Conservation (phyloP, 2,888 invertebrate species). For the Scaptomyza parva region DNA sequence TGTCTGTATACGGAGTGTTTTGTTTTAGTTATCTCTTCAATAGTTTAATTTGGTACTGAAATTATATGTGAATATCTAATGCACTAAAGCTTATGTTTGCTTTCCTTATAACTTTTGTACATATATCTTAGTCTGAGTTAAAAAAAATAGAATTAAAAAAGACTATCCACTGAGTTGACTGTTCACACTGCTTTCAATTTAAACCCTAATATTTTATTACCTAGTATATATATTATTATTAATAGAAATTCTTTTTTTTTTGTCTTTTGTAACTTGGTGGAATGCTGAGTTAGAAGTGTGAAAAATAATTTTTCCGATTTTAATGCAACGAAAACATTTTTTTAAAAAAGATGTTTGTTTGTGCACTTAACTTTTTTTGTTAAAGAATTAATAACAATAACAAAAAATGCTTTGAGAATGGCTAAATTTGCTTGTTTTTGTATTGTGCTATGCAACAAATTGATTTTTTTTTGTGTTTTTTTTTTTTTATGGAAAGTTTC, state of each 20-base stretch:
- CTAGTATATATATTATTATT: not conserved
- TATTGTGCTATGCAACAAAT: conserved; percentile 78
- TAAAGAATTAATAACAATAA: conserved; percentile 79
- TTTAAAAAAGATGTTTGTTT: conserved; percentile 52
- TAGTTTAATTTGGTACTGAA: conserved; percentile 59
- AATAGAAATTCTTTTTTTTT: conserved; percentile 6
- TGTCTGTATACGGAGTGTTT: conserved; percentile 16
- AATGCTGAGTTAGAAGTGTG: conserved; percentile 65
- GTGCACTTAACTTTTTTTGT: conserved; percentile 50
- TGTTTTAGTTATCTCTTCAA: conserved; percentile 29
- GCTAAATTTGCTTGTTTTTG: conserved; percentile 57
- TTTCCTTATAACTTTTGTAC: conserved; percentile 42
- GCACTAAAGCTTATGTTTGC: conserved; percentile 16
- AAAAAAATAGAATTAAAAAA: conserved; percentile 55
- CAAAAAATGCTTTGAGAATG: conserved; percentile 67
- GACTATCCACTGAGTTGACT: conserved; percentile 78
- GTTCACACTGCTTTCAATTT: conserved; percentile 38
- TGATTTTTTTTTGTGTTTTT: conserved; percentile 44
- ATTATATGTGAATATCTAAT: conserved; percentile 46
- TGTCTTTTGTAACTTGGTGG: conserved; percentile 51
- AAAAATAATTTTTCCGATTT: conserved; percentile 79
- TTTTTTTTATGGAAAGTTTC: conserved; percentile 45
- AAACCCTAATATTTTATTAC: conserved; percentile 28
- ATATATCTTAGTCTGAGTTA: conserved; percentile 70
- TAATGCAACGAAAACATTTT: conserved; percentile 50